Base-by-base conservation (phyloP, 2,888 invertebrate species). In the Apodemia duryi region DNA sequence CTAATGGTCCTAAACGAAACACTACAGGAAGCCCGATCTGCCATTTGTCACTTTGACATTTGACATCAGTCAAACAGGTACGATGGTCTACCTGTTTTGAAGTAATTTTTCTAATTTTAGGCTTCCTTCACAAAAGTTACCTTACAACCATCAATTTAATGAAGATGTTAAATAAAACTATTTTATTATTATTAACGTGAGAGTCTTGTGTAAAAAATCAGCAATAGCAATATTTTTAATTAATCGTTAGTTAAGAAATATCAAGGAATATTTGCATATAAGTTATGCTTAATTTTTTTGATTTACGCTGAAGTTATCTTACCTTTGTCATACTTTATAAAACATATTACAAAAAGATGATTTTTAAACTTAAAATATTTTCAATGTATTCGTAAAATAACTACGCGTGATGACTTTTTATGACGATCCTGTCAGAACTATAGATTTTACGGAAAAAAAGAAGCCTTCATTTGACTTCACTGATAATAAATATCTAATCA, bases 11-110 rank as follows among this genome's bases (percentile, higher is more conserved):
- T 29, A 57, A 57, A 57, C 32, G 57, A 57, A 74, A 80, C 86
- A 78, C 88, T 79, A 85, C 86, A 88, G 90, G 90, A 90, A 88
- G 88, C 85, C 80, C 73, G 73, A 78, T 78, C 80, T 80, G 80
- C 79, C 85, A 90, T 91, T 90, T 88, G 86, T 91, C 88, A 85
- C 78, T 69, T 74, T 86, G 91, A 88, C 91, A 83, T 86, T 85
- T 88, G 87, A 88, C 88, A 91, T 91, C 87, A 90, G 72, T 91
- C 89, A 90, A 83, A 74, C 72, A 72, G 72, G 74, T 77, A 77
- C 81, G 80, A 80, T 78, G 79, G 46, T 73, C 77, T 75, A 76
- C 72, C 72, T 68, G 73, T 75, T 76, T 75, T 74, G 68, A 72
- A 64, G 67, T 62, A 61, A 66, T 66, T 65, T 69, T 71, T 72